Evolutionary conservation across 92 coral and sea anemone species (phyloP).

Genomic region (Epizoanthus stellaris): DNA sequence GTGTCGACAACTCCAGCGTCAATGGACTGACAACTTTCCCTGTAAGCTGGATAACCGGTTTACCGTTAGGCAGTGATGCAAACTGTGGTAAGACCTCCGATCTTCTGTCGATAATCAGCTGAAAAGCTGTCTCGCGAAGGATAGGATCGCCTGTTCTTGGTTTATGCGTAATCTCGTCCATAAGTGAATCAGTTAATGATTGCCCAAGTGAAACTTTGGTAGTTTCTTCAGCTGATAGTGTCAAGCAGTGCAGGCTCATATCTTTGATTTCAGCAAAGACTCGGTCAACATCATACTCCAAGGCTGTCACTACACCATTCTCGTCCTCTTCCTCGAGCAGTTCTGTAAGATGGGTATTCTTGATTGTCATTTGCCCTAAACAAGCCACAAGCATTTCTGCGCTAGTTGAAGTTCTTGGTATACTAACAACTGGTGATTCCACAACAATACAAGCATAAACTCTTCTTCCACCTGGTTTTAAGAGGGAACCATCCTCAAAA

Average conservation of each 20-base stretch:
- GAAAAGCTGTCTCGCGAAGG: constrained; percentile 87
- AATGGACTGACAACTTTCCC: constrained; percentile 89
- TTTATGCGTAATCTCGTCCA: constrained; percentile 63
- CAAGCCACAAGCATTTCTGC: constrained; percentile 89
- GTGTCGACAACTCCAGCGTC: constrained; percentile 87
- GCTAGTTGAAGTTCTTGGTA: constrained; percentile 85
- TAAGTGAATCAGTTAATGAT: constrained; percentile 59
- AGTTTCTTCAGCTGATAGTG: constrained; percentile 48
- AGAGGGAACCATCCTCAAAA: constrained; percentile 56
- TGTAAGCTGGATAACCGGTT: constrained; percentile 79
- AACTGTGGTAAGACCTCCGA: constrained; percentile 66
- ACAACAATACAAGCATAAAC: constrained; percentile 82
- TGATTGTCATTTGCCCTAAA: constrained; percentile 80
- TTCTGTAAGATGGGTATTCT: constrained; percentile 90
- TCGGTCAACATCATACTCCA: constrained; percentile 83
- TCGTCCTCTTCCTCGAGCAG: constrained; percentile 54
- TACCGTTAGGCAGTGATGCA: constrained; percentile 45
- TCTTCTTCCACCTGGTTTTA: constrained; percentile 63
- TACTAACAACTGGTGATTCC: constrained; percentile 87
- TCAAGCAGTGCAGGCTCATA: constrained; percentile 87
- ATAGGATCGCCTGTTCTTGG: constrained; percentile 78
- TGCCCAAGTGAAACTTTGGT: constrained; percentile 50
- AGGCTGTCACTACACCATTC: constrained; percentile 38
- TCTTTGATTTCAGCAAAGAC: constrained; percentile 88
- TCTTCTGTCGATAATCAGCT: constrained; percentile 85